Conservation (phyloP, 35 echinoderm and acorn worm genomes). For the Lytechinus pictus region DNA sequence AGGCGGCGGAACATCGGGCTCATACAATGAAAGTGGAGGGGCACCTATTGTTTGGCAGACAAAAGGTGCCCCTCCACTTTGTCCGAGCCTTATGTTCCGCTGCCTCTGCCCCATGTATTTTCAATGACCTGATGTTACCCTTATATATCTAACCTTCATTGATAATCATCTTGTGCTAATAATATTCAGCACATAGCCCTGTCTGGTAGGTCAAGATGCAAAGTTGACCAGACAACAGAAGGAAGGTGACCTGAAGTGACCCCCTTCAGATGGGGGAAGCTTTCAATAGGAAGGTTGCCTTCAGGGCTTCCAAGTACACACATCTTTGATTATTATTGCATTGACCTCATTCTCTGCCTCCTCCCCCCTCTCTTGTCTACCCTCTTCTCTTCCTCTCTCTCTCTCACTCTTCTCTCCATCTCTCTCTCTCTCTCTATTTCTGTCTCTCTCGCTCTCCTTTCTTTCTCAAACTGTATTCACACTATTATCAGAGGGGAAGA, state of each 20-base stretch:
- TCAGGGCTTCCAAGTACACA: not conserved
- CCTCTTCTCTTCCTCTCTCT: not conserved
- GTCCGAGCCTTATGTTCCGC: no score
- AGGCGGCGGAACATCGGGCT: no score
- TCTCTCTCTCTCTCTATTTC: not conserved
- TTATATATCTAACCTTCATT: not conserved
- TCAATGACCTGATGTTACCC: not conserved
- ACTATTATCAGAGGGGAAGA: no score
- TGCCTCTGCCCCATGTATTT: not conserved
- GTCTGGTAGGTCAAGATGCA: not conserved
- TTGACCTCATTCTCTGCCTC: not conserved
- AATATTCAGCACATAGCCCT: not conserved
- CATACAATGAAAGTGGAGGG: no score
- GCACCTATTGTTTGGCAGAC: no score
- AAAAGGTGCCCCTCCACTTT: no score
- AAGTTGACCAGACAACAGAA: not conserved
- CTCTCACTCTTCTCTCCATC: not conserved
- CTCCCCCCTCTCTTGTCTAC: not conserved
- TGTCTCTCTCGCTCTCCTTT: not conserved
- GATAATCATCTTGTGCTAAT: not conserved
- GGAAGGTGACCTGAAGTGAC: slow-evolving; percentile 29
- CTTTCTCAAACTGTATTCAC: not conserved
- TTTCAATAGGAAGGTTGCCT: slow-evolving; percentile 21
- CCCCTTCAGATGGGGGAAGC: not conserved
- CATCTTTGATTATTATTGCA: not conserved